Base-by-base conservation (phyloP, 2,113 vertebrate species). In the Myotis yumanensis region DNA sequence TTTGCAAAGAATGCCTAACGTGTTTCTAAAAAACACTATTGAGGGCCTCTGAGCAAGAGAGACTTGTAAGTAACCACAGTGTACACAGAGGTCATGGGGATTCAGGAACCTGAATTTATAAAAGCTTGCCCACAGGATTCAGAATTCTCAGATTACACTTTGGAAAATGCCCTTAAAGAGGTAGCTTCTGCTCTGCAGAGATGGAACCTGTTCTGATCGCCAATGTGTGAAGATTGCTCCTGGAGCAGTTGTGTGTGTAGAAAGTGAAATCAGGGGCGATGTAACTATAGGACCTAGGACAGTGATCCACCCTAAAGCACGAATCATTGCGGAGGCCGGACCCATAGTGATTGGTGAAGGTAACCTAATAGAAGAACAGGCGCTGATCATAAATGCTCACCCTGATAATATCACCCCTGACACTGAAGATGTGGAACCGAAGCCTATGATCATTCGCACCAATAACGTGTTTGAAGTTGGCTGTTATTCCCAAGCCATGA, bases 391-490 rank as follows among this genome's bases (percentile, higher is more conserved):
- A 46, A 46, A 46, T 46, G 46, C 46, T 51, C 98, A 99, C 90
- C 99, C 99, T 3, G 99, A 99, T 95, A 99, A 99, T 14, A 99
- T 99, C 71, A 98, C 98, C 11, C 99, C 99, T 3, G 99, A 99
- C 75, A 90, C 97, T 0, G 98, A 99, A 68, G 99, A 98, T 9
- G 96, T 98, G n/a, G 99, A 99, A 76, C 98, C 99, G 37, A 99
- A 99, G 92, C 98, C 99, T 0, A 99, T 99, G 99, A 97, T 98
- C 59, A 99, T 99, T 0, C 99, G 99, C 92, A 98, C 99, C 97
- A 99, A 99, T 95, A 99, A 99, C 30, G 99, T 99, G 15, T 99
- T 99, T 96, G 99, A 99, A 98, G 99, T 99, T 3, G 99, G 99
- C 92, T 99, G 99, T 90, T 99, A 99, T 99, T 46, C 46, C 46